Evolutionary conservation across 2,888 invertebrate species (phyloP).

Genomic region (Pachymerium ferrugineum): DNA sequence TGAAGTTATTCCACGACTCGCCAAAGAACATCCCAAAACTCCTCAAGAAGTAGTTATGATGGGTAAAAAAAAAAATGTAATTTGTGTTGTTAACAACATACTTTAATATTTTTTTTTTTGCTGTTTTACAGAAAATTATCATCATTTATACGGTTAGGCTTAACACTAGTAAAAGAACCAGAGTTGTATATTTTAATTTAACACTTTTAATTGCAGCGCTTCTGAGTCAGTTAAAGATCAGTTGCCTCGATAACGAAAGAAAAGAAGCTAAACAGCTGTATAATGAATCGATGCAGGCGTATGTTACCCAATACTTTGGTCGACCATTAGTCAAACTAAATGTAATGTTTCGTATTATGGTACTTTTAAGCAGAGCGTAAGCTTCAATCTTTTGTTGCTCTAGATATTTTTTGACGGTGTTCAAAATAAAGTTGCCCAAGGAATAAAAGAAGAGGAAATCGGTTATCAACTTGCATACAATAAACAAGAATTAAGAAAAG

Average conservation of each 20-base stretch:
- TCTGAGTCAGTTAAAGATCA: conserved; percentile 80
- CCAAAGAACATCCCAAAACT: conserved; percentile 80
- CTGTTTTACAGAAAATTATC: conserved; percentile 75
- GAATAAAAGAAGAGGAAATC: conserved; percentile 94
- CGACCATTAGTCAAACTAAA: conserved; percentile 84
- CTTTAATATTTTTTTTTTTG: not conserved
- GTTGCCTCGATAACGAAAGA: conserved; percentile 75
- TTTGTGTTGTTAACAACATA: not conserved
- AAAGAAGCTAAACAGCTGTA: conserved; percentile 88
- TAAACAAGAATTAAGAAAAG: conserved; percentile 90
- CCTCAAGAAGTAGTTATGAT: conserved; percentile 87
- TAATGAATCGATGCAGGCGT: conserved; percentile 78
- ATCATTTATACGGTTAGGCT: conserved; percentile 67
- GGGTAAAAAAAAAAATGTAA: conserved; percentile 52
- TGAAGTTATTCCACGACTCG: conserved; percentile 70
- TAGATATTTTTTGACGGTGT: conserved; percentile 96
- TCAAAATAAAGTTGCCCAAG: conserved; percentile 82
- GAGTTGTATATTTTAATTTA: not conserved
- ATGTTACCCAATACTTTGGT: conserved; percentile 93
- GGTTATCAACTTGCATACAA: conserved; percentile 96
- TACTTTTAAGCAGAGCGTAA: no score
- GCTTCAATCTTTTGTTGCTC: conserved; percentile 30
- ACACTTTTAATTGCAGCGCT: conserved; percentile 52
- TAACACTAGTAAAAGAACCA: not conserved
- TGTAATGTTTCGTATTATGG: no score